Conservation (phyloP, 2,113 vertebrate genomes). For the Menidia beryllina region DNA sequence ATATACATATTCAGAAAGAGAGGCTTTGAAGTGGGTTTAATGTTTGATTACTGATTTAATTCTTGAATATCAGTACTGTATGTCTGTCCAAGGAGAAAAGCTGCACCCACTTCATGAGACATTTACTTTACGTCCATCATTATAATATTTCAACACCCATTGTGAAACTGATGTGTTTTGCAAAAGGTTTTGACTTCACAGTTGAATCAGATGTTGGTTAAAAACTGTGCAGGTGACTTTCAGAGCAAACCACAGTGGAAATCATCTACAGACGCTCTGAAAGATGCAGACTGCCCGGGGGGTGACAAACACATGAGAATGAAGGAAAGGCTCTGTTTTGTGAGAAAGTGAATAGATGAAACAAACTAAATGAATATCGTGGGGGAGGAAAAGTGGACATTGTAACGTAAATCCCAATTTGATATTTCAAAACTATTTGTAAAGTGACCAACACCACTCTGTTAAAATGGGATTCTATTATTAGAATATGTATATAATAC, state of each 20-base stretch:
- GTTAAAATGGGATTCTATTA: neutral
- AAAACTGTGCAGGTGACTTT: slow-evolving; percentile 5
- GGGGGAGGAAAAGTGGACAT: too few species aligned
- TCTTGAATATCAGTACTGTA: neutral
- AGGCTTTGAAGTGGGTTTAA: neutral
- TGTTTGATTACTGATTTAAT: neutral
- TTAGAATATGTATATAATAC: too few species aligned
- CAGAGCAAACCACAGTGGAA: neutral
- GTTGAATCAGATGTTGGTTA: slow-evolving; percentile 15
- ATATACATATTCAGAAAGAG: neutral
- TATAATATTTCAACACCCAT: slow-evolving; percentile 8
- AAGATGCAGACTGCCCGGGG: neutral
- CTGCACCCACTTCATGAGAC: neutral
- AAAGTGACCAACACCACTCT: neutral
- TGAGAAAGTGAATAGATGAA: neutral
- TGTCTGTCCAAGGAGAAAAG: neutral
- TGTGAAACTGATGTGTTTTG: slow-evolving; percentile 21
- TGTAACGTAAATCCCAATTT: neutral
- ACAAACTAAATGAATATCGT: too few species aligned
- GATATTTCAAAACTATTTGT: neutral
- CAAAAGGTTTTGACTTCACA: neutral
- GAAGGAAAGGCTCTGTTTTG: neutral
- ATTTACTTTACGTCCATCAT: neutral
- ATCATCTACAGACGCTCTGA: slow-evolving; percentile 1
- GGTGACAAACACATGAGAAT: slow-evolving; percentile 1